Percentiles rank a stretch among this genome's conserved stretches.
phyloP scores from a whole-genome alignment of 2,888 invertebrate genomes.

The Lepas anatifera region DNA sequence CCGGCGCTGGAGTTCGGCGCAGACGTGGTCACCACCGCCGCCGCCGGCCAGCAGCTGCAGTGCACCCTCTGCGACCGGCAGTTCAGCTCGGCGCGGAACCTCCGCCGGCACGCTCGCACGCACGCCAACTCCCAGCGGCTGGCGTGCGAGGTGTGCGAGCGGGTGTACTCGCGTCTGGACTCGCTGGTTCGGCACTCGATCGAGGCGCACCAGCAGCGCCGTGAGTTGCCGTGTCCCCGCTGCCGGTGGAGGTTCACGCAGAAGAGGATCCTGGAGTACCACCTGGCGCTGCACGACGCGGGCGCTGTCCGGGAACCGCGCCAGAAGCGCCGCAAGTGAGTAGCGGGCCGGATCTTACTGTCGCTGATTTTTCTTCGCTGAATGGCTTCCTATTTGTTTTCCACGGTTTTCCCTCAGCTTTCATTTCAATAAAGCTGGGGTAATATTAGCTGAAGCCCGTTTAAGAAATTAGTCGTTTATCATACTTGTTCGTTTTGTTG shows the following conservation, averaged over 20 bases:
- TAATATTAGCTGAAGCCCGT: no score
- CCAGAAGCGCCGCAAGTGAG: neutral
- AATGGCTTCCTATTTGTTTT: no score
- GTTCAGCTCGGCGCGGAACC: neutral
- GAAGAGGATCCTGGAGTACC: neutral
- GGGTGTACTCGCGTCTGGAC: neutral
- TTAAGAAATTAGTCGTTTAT: no score
- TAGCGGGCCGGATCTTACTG: no score
- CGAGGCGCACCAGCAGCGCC: neutral
- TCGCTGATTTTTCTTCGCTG: no score
- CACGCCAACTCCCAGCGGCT: neutral
- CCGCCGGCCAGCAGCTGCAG: neutral
- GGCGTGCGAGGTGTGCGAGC: slow-evolving; percentile 6
- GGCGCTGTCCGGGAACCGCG: neutral
- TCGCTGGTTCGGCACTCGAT: neutral
- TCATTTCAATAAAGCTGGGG: no score
- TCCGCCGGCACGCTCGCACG: neutral
- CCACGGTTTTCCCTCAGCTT: no score
- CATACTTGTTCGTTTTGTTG: no score
- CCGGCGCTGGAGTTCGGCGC: no score
- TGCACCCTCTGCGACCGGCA: neutral
- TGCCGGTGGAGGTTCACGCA: neutral
- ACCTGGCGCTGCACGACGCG: neutral
- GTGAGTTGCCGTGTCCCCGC: neutral
- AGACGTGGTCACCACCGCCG: no score